Base-by-base conservation (phyloP, 2,797 vertebrate genomes). In the Lepilemur ruficaudatus region DNA sequence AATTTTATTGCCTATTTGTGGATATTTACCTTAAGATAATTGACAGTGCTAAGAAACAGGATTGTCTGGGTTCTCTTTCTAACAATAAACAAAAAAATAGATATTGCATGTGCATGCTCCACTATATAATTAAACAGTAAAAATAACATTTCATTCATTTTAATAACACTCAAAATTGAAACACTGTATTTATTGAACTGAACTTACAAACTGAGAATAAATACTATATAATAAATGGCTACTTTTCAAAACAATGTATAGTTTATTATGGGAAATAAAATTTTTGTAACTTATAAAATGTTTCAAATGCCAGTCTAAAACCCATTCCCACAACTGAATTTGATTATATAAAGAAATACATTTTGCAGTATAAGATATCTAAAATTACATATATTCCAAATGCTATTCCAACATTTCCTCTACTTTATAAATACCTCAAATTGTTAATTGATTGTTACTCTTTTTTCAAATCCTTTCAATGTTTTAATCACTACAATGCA, bases 351-450 rank as follows among this genome's bases (percentile, higher is more conserved):
- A 81, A 80, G 5, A 50, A 90, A 88, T 63, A 69, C 55, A 69
- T 46, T 76, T 55, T 91, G 23, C 28, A 76, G 17, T 86, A 6
- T 94, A 57, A 57, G 22, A 67, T 85, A 43, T 28, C 67, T 93
- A 72, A 92, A 86, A 38, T 48, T 72, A 22, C 13, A 93, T 30
- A 70, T 80, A 79, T 5, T 80, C 20, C 8, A 86, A 83, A 86
- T 82, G 5, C n/a, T 79, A 80, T 12, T 83, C n/a, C 84, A 78
- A 63, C 8, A 69, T 63, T 59, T 91, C 28, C 11, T 7, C 32
- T 38, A 73, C 65, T 88, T 93, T 79, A 82, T 85, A 95, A 92
- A 72, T 57, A 92, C 4, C 22, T 85, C 43, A 80, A 91, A 59
- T 12, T 95, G 9, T 75, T 95, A n/a, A 85, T 35, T 48, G 12